Percentiles rank a stretch among this genome's conserved stretches.
Evolutionary conservation across 2,888 invertebrate species (phyloP).

Genomic region (Netelia virgata): DNA sequence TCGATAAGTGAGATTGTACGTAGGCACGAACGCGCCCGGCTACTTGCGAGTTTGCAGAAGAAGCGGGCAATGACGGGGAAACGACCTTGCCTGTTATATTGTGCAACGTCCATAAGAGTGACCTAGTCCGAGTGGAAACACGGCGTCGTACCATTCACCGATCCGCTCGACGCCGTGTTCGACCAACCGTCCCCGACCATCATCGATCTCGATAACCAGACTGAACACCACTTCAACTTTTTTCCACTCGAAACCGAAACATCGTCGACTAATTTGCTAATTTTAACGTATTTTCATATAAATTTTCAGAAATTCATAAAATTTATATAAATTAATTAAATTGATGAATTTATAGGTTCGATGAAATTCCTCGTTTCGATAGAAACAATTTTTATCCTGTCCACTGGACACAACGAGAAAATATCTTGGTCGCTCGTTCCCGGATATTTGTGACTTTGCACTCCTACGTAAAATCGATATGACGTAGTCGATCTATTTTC

Average conservation of each 20-base stretch:
- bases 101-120: slow-evolving; percentile 76
- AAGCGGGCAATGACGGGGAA: slow-evolving; percentile 70
- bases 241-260: neutral
- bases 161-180: slow-evolving; percentile 70
- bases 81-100: slow-evolving; percentile 79
- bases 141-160: slow-evolving; percentile 77
- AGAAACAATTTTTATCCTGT: no score
- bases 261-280: neutral
- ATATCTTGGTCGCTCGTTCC: no score
- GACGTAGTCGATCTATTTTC: slow-evolving; percentile 4
- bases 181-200: slow-evolving; percentile 3
- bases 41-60: slow-evolving; percentile 44
- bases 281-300: neutral
- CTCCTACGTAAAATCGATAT: slow-evolving; percentile 11
- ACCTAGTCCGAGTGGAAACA: slow-evolving; percentile 75
- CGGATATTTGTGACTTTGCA: slow-evolving; percentile 3
- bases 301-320: neutral
- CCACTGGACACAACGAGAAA: no score
- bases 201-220: neutral
- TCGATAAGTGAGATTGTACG: slow-evolving; percentile 26
- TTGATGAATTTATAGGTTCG: no score
- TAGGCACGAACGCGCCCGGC: slow-evolving; percentile 9
- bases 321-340: no score
- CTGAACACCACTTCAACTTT: neutral
- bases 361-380: no score